A percentile compares a stretch with the other conserved stretches of the same genome.
These are phyloP conservation scores for Aphidoletes aphidimyza DNA, from an alignment of 2,888 invertebrate species.

Conservation along the genomic window DNA sequence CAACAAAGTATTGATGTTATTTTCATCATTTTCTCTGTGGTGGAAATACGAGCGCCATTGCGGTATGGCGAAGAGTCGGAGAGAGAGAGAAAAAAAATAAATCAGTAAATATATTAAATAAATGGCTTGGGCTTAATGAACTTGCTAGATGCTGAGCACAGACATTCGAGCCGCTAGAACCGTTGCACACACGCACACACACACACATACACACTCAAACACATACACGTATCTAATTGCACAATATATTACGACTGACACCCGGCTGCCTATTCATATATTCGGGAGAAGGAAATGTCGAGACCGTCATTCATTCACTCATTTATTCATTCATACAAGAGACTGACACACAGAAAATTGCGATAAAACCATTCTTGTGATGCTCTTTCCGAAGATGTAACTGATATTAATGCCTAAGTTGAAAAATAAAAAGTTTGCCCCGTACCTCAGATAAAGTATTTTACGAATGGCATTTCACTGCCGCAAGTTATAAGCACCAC, in stretches of 20 bases:
- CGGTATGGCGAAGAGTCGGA: neutral
- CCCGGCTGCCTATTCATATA: neutral
- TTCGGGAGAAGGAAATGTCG: neutral
- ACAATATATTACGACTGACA: slow-evolving; percentile 36
- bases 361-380: slow-evolving; percentile 17
- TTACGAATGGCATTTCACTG: too few relatives aligned
- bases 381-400: slow-evolving; percentile 28
- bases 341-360: slow-evolving; percentile 7
- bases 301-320: slow-evolving; percentile 12
- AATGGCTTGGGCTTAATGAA: slow-evolving; percentile 37
- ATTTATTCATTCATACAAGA: neutral
- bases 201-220: too few relatives aligned
- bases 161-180: neutral
- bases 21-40: neutral
- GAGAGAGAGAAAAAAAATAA: neutral
- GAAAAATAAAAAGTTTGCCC: neutral
- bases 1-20: slow-evolving; percentile 20
- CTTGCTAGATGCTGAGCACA: neutral
- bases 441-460: neutral
- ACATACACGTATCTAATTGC: neutral
- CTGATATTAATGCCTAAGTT: slow-evolving; percentile 25
- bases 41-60: neutral
- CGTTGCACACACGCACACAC: neutral
- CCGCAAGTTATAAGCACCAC: too few relatives aligned
- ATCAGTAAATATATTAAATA: slow-evolving; percentile 51